These are phyloP conservation scores for Drosophila serrata DNA, from an alignment of 1,140 invertebrate genomes.

Conservation along the genomic window DNA sequence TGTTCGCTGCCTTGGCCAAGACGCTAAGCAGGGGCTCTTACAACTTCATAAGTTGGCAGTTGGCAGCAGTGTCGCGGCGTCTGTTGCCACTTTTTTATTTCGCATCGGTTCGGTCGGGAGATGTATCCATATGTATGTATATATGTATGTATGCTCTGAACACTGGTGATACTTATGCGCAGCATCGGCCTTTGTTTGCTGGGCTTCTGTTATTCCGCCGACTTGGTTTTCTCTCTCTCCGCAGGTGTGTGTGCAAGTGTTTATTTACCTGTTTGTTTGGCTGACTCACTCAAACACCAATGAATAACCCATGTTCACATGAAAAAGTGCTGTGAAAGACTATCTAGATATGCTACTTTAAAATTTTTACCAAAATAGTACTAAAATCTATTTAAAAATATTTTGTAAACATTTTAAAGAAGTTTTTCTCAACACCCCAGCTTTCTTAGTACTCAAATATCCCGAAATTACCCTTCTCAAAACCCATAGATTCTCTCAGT, in stretches of 20 bases:
- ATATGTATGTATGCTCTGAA: neutral
- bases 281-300: conserved; percentile 15
- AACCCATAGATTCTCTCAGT: neutral
- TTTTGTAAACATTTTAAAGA: no score
- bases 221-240: conserved; percentile 43
- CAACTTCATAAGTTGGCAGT: conserved; percentile 75
- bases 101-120: conserved; percentile 38
- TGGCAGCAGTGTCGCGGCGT: conserved; percentile 30
- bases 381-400: neutral
- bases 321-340: neutral
- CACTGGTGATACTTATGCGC: conserved; percentile 8
- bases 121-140: neutral
- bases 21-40: conserved; percentile 63
- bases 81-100: conserved; percentile 51
- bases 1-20: conserved; percentile 65
- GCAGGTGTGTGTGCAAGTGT: conserved; percentile 32
- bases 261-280: conserved; percentile 32
- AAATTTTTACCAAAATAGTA: neutral
- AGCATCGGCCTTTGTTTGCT: conserved; percentile 48
- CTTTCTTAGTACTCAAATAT: neutral
- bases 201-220: conserved; percentile 67
- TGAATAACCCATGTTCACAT: neutral
- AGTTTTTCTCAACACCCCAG: no score
- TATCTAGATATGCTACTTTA: neutral
- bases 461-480: neutral